Conservation (phyloP, 30 jellyfish, hydroid and myxozoan species). For the Aurelia sp. region DNA sequence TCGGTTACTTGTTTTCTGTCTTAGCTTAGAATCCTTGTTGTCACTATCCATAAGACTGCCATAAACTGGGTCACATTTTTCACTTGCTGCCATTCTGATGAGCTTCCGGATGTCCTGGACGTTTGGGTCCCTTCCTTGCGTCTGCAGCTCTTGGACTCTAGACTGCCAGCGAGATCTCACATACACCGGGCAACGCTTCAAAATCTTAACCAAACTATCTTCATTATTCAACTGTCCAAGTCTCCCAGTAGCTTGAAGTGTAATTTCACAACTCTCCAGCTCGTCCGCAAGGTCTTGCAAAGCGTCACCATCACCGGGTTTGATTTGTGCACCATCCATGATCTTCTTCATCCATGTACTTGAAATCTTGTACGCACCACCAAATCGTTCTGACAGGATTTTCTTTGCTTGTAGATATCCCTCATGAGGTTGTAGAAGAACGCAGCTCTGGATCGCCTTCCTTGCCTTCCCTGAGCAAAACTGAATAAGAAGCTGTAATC, state of each 20-base stretch:
- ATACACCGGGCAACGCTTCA: constrained; percentile 38
- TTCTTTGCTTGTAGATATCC: constrained; percentile 5
- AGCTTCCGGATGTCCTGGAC: constrained; percentile 49
- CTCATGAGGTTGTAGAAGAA: not conserved
- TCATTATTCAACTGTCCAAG: constrained; percentile 25
- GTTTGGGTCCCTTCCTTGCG: constrained; percentile 38
- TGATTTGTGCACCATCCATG: constrained; percentile 28
- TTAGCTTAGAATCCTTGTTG: not conserved
- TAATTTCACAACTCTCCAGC: constrained; percentile 32
- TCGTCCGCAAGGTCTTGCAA: constrained; percentile 50
- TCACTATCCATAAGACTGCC: constrained; percentile 23
- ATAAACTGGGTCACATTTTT: constrained; percentile 53
- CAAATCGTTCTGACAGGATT: constrained; percentile 27
- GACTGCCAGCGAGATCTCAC: constrained; percentile 62
- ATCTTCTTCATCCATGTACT: constrained; percentile 14
- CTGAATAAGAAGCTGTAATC: constrained; percentile 31
- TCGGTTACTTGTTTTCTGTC: too few species aligned
- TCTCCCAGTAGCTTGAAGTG: constrained; percentile 49
- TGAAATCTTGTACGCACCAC: constrained; percentile 37
- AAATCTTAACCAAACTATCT: constrained; percentile 31
- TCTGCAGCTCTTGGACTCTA: constrained; percentile 29
- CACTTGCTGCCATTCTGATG: constrained; percentile 31
- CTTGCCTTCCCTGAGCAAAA: constrained; percentile 5
- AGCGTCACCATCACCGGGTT: constrained; percentile 35
- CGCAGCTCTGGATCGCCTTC: constrained; percentile 31